These are phyloP conservation scores for Leptopilina clavipes DNA, from an alignment of 1,140 invertebrate genomes.

Conservation along the genomic window DNA sequence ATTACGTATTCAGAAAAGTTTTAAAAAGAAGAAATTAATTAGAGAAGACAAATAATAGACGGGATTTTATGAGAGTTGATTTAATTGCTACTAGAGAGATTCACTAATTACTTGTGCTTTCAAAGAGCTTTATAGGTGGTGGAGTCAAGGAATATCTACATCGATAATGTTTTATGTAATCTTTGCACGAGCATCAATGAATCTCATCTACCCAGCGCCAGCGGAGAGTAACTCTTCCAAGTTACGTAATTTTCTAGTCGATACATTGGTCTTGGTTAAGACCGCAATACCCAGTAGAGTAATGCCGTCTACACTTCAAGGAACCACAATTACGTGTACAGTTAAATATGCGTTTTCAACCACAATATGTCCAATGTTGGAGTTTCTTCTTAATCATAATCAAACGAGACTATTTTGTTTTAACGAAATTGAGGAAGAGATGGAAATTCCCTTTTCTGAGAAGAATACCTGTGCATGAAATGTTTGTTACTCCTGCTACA, in stretches of 20 bases:
- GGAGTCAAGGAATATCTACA: background rate
- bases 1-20: background rate
- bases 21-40: background rate
- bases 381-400: background rate
- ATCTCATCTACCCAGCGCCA: background rate
- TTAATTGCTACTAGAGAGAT: constrained; percentile 2
- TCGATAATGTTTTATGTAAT: constrained; percentile 6
- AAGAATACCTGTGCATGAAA: no score
- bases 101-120: background rate
- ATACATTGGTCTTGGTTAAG: constrained; percentile 22
- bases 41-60: background rate
- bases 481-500: background rate
- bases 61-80: background rate
- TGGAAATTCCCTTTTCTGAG: no score
- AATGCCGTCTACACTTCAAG: constrained; percentile 10
- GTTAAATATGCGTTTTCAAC: background rate
- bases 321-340: constrained; percentile 14
- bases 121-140: background rate
- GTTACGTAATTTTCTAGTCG: constrained; percentile 18
- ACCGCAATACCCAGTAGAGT: constrained; percentile 14
- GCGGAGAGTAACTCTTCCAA: constrained; percentile 15
- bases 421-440: no score
- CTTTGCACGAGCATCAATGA: constrained; percentile 10
- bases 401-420: no score
- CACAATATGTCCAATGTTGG: background rate